These are phyloP conservation scores for Parus major DNA, from an alignment of 2,113 vertebrate species.

Conservation along the genomic window DNA sequence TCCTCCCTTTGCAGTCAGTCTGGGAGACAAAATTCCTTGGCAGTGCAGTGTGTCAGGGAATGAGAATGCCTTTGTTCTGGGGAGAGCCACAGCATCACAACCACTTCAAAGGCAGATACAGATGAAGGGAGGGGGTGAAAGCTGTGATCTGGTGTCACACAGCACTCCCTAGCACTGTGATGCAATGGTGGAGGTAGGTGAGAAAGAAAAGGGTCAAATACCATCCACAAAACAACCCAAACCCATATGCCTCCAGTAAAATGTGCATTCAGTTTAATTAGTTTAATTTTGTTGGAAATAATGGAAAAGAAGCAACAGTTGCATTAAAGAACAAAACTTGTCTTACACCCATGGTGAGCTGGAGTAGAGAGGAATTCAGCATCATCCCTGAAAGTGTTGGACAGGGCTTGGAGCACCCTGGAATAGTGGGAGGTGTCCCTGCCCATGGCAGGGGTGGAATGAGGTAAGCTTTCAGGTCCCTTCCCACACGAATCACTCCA, in stretches of 20 bases:
- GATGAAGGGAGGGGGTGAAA: no score
- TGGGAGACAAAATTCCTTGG: background rate
- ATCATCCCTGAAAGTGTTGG: background rate
- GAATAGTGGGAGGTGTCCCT: background rate
- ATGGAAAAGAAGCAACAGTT: background rate
- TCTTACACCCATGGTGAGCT: background rate
- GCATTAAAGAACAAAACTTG: background rate
- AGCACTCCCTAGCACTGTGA: background rate
- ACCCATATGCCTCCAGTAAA: background rate
- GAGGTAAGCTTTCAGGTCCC: background rate
- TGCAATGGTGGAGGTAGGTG: background rate
- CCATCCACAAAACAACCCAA: background rate
- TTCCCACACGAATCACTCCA: background rate
- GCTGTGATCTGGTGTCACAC: background rate
- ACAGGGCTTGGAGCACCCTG: background rate
- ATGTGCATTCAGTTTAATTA: background rate
- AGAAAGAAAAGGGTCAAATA: background rate
- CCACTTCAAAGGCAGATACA: background rate
- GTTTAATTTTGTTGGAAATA: background rate
- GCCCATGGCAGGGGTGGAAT: background rate
- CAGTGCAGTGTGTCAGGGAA: background rate
- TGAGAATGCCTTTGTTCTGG: conserved; percentile 24
- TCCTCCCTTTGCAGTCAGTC: background rate
- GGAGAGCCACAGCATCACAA: background rate
- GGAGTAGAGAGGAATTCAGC: background rate